Conservation (phyloP, 2,113 vertebrate genomes). For the Microcebus ravelobensis region DNA sequence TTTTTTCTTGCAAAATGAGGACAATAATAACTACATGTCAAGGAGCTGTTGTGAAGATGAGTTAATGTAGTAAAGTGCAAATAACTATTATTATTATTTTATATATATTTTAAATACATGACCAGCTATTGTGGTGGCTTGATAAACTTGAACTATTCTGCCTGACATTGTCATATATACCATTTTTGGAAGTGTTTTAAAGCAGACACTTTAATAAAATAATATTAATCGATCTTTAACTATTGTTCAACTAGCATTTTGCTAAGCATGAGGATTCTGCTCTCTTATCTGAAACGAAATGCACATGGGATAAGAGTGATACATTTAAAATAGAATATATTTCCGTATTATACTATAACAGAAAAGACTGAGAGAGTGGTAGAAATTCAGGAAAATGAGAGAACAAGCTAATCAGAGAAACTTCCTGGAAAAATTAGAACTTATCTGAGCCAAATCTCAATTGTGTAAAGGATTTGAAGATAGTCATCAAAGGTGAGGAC, state of each 20-base stretch:
- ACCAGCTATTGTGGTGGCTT: not conserved
- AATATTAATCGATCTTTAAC: not conserved
- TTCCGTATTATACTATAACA: not conserved
- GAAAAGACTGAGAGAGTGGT: not conserved
- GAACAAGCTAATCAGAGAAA: not conserved
- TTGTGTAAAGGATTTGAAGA: not conserved
- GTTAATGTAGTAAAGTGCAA: not conserved
- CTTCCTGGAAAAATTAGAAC: not conserved
- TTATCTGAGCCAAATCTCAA: not conserved
- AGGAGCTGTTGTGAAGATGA: not conserved
- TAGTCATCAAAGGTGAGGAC: not conserved
- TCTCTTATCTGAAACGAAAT: not conserved
- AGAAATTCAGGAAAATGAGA: not conserved
- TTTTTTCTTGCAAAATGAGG: not conserved
- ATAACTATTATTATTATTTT: not conserved
- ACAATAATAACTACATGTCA: not conserved
- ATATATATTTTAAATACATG: not conserved
- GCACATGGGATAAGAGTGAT: not conserved
- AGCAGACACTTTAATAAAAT: not conserved
- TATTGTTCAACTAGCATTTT: not conserved
- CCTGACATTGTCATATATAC: not conserved
- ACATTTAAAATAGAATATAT: not conserved
- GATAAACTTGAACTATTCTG: not conserved
- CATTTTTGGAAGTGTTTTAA: not conserved
- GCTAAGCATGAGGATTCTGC: not conserved